Percentiles rank a stretch among this genome's conserved stretches.
These are phyloP conservation scores for Galaxias olidus DNA, from an alignment of 2,797 vertebrate species.

Conservation along the genomic window DNA sequence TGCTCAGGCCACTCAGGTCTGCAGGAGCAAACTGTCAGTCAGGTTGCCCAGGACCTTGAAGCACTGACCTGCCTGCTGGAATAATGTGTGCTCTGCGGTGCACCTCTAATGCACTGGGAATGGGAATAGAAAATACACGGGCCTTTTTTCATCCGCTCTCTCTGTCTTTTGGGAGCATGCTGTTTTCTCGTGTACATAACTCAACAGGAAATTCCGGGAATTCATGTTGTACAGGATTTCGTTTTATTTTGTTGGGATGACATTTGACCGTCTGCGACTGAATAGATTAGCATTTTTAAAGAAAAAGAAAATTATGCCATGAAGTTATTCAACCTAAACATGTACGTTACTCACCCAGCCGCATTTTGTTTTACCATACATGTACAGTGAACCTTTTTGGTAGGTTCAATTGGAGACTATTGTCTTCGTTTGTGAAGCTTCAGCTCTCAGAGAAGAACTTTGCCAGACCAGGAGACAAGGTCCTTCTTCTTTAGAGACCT, in stretches of 20 bases:
- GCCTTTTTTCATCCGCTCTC: conserved; percentile 19
- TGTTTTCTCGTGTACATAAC: conserved; percentile 4
- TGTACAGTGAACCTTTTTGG: too few species aligned
- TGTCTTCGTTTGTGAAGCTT: not conserved
- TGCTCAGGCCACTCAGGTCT: conserved; percentile 74
- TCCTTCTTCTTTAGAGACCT: not conserved
- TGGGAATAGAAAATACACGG: conserved; percentile 23
- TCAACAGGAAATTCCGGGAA: too few species aligned
- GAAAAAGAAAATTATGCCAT: too few species aligned
- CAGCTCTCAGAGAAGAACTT: not conserved
- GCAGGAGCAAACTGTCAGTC: conserved; percentile 74
- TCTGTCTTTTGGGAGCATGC: conserved; percentile 10
- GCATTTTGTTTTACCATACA: too few species aligned
- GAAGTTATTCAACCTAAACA: too few species aligned
- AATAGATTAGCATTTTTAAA: too few species aligned
- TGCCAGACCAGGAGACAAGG: conserved; percentile 4
- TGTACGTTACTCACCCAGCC: too few species aligned
- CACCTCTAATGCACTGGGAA: conserved; percentile 27
- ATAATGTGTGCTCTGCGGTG: conserved; percentile 45
- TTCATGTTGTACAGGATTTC: too few species aligned
- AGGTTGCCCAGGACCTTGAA: conserved; percentile 61
- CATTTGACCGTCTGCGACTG: too few species aligned
- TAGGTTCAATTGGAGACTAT: not conserved
- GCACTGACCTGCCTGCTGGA: conserved; percentile 63
- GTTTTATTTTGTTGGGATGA: too few species aligned